Base-by-base conservation (phyloP, 2,888 invertebrate genomes). In the Neoitamus cyanurus region DNA sequence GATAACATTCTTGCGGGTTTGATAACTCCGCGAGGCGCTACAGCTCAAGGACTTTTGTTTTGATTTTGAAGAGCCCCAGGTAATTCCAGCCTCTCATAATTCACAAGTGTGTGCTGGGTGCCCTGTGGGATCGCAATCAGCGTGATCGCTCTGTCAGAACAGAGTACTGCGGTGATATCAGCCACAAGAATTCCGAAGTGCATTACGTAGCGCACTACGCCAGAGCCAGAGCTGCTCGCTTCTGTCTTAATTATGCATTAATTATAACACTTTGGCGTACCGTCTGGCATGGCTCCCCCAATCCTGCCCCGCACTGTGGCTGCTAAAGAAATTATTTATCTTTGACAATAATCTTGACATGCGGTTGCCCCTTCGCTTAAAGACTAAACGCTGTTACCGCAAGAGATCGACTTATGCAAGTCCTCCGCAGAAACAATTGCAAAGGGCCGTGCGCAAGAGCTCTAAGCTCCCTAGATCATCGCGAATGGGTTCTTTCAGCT, bases 241-340 rank as follows among this genome's bases (percentile, higher is more conserved):
- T 83, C 31, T 83, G 46, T 73, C 72, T 83, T 83, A 83, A 73
- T 83, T 83, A 83, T 83, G 72, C 83, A 83, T 83, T 83, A 83
- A 83, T 83, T 83, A 83, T 72, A 83, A 42, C 70, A 83, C 58
- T 25, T 20, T 5, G 58, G n/a, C n/a, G n/a, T n/a, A n/a, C 58
- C 48, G 48, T 48, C 20, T 7, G 5, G 31, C 28, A 77, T 7
- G 6, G 15, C 73, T 31, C 73, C 11, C 42, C 28, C 25, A 42
- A 46, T 31, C 25, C 25, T 73, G 48, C 28, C 11, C 73, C n/a
- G 34, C 36, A 73, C 46, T 78, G 77, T 84, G 77, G 73, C 7
- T 83, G 73, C 58, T 75, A 83, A 83, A 72, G 75, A 84, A 84
- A 84, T 84, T 84, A 84, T 77, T 84, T 84, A 84, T 84, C 84